Base-by-base conservation (phyloP, 2,888 invertebrate species). In the Cabera pusaria region DNA sequence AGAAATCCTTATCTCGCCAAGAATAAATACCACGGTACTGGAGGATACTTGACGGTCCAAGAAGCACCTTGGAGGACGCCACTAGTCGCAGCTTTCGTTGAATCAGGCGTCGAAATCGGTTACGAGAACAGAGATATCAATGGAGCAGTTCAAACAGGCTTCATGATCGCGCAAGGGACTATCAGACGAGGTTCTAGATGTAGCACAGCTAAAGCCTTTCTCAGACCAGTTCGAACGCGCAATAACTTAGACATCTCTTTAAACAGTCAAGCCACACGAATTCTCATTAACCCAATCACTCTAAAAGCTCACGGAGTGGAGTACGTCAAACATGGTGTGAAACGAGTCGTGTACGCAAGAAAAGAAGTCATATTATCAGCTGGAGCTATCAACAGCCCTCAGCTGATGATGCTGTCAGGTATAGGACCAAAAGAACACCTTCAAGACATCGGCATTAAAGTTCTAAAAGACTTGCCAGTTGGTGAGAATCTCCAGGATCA, bases 361-460 rank as follows among this genome's bases (percentile, higher is more conserved):
- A 95, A 95, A 59, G 97, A 97, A 75, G 92, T 98, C 0, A 95
- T 98, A 26, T 69, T 98, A 19, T 94, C 96, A 5, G 97, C 97
- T 0, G 98, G 98, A 0, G 93, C 98, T 0, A 95, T 98, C 12
- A 98, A 98, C 68, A 94, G 95, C 5, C 97, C 98, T 0, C 98
- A 98, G 68, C 82, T 98, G 31, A 82, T 98, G 43, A 96, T 98
- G 96, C 78, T 98, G 0, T 97, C 97, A 0, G 98, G 98, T 0
- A 90, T 96, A 31, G 95, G 95, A 0, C 95, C 96, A 0, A 86
- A 89, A 33, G 81, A 92, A 6, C 95, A 96, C 56, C 82, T 96
- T 5, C 78, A 84, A 44, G 88, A 93, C 24, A 85, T 94, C 0
- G 93, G 94, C 2, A 94, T 97, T 25, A 92, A 91, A 3, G 92